Percentiles rank a stretch among this genome's conserved stretches.
Evolutionary conservation across 2,888 invertebrate species (phyloP).

Genomic region (Lydus trimaculatus): DNA sequence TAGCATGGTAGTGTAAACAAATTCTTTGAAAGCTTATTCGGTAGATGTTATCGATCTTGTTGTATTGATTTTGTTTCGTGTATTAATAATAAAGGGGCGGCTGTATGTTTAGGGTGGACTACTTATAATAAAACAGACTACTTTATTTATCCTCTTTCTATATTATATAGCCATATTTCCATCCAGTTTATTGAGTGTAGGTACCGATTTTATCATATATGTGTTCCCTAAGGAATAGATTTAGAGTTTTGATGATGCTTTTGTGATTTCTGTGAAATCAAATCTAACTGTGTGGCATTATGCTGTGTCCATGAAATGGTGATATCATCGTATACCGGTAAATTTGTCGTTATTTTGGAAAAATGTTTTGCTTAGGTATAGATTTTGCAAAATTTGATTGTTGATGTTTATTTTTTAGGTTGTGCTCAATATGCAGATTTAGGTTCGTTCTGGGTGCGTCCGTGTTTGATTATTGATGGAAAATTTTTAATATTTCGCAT

Average conservation of each 20-base stretch:
- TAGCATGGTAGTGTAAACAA: too few relatives aligned
- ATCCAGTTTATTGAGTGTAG: not conserved
- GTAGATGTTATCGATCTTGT: not conserved
- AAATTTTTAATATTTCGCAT: not conserved
- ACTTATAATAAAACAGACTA: not conserved
- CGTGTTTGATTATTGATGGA: not conserved
- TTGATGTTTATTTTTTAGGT: not conserved
- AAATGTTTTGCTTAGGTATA: too few relatives aligned
- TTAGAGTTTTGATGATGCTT: not conserved
- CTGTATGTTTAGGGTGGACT: not conserved
- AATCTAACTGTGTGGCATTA: not conserved
- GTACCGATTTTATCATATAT: not conserved
- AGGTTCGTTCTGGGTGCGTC: not conserved
- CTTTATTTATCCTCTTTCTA: not conserved
- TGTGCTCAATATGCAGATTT: not conserved
- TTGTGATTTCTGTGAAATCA: not conserved
- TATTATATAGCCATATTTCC: not conserved
- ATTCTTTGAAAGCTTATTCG: not conserved
- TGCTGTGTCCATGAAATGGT: not conserved
- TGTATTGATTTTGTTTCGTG: not conserved
- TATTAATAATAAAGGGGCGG: constrained; percentile 2
- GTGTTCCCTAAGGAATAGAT: not conserved
- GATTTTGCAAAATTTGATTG: not conserved
- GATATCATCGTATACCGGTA: not conserved
- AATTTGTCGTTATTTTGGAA: too few relatives aligned